phyloP scores from a whole-genome alignment of 2,888 invertebrate species.

The Amphipyra tragopoginis region DNA sequence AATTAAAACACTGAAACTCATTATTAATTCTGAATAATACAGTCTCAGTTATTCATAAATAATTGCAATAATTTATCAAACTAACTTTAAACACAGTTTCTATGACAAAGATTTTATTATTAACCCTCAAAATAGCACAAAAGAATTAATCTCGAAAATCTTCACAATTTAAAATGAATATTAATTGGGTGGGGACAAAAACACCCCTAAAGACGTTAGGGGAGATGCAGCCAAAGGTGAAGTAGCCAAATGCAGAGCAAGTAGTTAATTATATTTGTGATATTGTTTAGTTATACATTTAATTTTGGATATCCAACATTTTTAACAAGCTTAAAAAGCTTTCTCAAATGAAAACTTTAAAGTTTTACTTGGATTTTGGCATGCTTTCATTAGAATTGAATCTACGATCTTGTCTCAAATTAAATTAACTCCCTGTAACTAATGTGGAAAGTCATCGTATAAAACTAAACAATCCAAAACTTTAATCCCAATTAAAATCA shows the following conservation, averaged over 20 bases:
- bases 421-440: no score
- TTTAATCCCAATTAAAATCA: not conserved
- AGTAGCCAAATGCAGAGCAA: slow-evolving; percentile 20
- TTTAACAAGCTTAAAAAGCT: no score
- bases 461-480: no score
- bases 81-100: slow-evolving; percentile 72
- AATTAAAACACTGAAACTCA: slow-evolving; percentile 44
- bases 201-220: slow-evolving; percentile 66
- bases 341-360: no score
- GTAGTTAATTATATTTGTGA: not conserved
- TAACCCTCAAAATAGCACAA: slow-evolving; percentile 78
- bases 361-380: no score
- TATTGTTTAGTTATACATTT: not conserved
- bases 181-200: slow-evolving; percentile 72
- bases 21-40: slow-evolving; percentile 48
- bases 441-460: no score
- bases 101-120: slow-evolving; percentile 76
- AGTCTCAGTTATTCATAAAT: slow-evolving; percentile 66
- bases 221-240: slow-evolving; percentile 37
- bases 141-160: slow-evolving; percentile 84
- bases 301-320: not conserved
- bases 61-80: slow-evolving; percentile 77
- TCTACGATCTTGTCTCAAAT: no score
- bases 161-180: slow-evolving; percentile 70
- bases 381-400: no score